Evolutionary conservation across 2,888 invertebrate species (phyloP).

Genomic region (Parthenolecanium corni): DNA sequence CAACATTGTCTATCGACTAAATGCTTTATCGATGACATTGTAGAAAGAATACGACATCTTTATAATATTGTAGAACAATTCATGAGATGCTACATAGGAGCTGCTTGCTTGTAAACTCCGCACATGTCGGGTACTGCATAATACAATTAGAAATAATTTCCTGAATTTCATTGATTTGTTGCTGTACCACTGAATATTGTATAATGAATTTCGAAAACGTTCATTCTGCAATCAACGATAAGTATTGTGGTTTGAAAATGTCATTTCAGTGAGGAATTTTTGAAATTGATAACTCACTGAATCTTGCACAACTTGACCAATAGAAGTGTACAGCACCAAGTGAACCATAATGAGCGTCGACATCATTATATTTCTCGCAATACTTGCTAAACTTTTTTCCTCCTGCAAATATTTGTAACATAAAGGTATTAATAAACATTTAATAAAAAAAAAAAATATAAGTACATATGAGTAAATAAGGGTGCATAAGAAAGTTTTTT

Average conservation of each 20-base stretch:
- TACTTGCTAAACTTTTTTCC: not conserved
- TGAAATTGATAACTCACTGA: too few species aligned
- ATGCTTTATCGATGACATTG: not conserved
- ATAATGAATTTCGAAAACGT: not conserved
- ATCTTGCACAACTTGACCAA: not conserved
- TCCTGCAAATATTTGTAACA: too few species aligned
- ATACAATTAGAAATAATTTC: not conserved
- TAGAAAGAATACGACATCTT: slow-evolving; percentile 3
- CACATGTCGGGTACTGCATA: not conserved
- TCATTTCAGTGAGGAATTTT: too few species aligned
- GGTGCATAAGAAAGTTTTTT: too few species aligned
- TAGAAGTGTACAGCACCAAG: not conserved
- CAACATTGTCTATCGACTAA: not conserved
- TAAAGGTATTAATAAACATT: too few species aligned
- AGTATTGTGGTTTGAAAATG: not conserved
- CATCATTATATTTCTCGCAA: not conserved
- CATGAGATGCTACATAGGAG: not conserved
- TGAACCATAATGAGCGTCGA: not conserved
- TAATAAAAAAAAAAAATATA: too few species aligned
- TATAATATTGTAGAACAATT: not conserved
- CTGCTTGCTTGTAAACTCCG: not conserved
- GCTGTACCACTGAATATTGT: not conserved
- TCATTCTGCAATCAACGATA: not conserved
- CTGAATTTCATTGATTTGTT: not conserved
- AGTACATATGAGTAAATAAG: too few species aligned